Base-by-base conservation (phyloP, 2,797 vertebrate genomes). In the Manis crassicaudata region DNA sequence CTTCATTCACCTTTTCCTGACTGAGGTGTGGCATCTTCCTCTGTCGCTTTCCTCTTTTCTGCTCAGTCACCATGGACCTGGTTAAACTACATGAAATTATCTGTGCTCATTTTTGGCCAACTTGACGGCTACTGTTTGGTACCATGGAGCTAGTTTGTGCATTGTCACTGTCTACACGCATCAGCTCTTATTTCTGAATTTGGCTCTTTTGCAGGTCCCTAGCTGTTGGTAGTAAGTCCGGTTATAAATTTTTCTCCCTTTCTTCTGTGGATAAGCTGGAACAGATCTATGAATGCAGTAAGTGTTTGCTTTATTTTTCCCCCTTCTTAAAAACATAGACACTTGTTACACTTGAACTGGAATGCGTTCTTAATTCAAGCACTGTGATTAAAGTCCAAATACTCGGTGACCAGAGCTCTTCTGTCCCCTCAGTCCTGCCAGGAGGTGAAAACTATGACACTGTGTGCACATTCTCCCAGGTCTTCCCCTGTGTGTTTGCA, bases 271-370 rank as follows among this genome's bases (percentile, higher is more conserved):
- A 99, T 99, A 99, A 99, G 98, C 98, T 99, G 99, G 99, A 99
- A 98, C 99, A 99, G 98, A 99, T 99, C 98, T 99, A 99, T 98
- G 99, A 99, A 99, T 99, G 99, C 99, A 99, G 99, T 99, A 99
- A 99, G 99, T 99, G 98, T 96, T 96, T 62, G 52, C 88, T 14
- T 94, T 87, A 79, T 92, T 90, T 93, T 92, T 94, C 46, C 73
- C 77, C 50, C 25, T 60, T 83, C 16, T 40, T 37, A 83, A 92
- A 82, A 92, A 85, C 5, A 50, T 23, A 56, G 82, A 90, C 52
- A 68, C 68, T 40, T 40, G 27, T 80, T 65, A 40, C 75, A 65
- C 81, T 83, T 87, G 67, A 94, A 85, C 81, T 89, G 68, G 73
- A 92, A 60, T 92, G 56, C 17, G 5, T 46, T 87, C 93, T 88